Evolutionary conservation across 2,113 vertebrate species (phyloP).

Genomic region (Capreolus pygargus): DNA sequence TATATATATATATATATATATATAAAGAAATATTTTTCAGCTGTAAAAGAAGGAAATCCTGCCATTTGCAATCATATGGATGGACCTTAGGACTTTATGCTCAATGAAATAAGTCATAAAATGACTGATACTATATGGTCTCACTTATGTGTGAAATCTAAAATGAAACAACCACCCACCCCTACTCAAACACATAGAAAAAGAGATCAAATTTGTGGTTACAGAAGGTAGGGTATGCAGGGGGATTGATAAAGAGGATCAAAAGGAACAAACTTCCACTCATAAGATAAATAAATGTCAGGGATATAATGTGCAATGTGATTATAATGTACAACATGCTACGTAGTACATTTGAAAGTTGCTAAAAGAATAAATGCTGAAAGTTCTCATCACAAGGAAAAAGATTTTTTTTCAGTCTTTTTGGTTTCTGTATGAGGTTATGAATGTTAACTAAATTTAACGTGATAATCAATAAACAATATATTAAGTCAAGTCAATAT

Average conservation of each 20-base stretch:
- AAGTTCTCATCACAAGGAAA: not conserved
- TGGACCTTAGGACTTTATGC: not conserved
- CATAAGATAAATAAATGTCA: not conserved
- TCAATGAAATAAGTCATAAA: not conserved
- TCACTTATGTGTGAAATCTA: not conserved
- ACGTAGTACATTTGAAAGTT: not conserved
- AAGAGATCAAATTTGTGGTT: not conserved
- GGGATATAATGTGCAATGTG: not conserved
- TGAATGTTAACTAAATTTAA: not conserved
- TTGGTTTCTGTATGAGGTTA: not conserved
- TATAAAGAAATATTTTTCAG: not conserved
- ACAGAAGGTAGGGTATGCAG: accelerated
- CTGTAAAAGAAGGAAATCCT: not conserved
- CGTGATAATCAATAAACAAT: not conserved
- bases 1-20: not conserved
- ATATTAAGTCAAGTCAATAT: not conserved
- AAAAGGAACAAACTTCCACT: not conserved
- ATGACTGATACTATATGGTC: not conserved
- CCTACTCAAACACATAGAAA: not conserved
- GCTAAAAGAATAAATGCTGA: not conserved
- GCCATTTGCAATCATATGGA: not conserved
- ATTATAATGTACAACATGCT: not conserved
- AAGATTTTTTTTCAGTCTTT: not conserved
- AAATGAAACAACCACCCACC: not conserved
- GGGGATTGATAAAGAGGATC: not conserved